These are phyloP conservation scores for Bos indicus DNA, from an alignment of 2,113 vertebrate species.

Conservation along the genomic window DNA sequence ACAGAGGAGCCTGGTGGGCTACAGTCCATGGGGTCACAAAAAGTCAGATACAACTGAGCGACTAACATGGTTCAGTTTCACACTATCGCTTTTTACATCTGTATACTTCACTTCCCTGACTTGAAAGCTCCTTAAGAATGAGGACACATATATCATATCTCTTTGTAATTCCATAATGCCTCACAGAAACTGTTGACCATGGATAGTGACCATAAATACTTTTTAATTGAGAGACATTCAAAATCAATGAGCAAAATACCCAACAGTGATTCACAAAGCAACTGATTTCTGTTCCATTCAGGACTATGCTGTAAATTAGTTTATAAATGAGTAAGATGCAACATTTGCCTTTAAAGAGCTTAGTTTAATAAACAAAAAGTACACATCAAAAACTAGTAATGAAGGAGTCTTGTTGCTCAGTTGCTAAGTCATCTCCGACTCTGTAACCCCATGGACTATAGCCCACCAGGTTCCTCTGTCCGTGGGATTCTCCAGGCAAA, in stretches of 20 bases:
- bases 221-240: not conserved
- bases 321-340: not conserved
- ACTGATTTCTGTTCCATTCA: not conserved
- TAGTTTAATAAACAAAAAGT: not conserved
- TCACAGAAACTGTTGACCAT: not conserved
- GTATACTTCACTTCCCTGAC: not conserved
- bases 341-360: not conserved
- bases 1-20: not conserved
- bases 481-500: not conserved
- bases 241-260: not conserved
- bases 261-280: not conserved
- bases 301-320: not conserved
- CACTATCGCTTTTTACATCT: not conserved
- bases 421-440: not conserved
- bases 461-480: not conserved
- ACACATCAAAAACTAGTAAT: not conserved
- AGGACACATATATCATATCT: not conserved
- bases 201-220: not conserved
- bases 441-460: not conserved
- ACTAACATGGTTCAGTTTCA: not conserved
- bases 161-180: not conserved
- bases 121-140: not conserved
- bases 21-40: not conserved
- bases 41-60: not conserved
- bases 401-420: not conserved